Evolutionary conservation across 2,888 invertebrate genomes (phyloP).

Genomic region (Celastrina argiolus): DNA sequence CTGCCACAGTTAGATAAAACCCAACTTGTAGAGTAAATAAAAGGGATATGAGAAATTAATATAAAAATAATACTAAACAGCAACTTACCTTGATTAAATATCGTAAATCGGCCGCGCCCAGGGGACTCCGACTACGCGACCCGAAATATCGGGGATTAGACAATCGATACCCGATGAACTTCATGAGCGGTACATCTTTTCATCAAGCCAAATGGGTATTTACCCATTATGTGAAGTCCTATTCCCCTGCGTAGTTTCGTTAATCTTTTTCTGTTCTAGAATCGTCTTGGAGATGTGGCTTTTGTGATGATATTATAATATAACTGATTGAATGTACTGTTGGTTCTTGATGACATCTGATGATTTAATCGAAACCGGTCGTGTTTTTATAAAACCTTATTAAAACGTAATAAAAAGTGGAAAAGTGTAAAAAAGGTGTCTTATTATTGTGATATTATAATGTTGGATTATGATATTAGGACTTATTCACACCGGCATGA

Average conservation of each 20-base stretch:
- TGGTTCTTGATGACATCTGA: no score
- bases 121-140: conserved; percentile 49
- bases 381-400: no score
- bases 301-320: neutral
- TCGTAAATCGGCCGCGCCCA: conserved; percentile 40
- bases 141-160: conserved; percentile 55
- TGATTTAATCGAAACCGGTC: no score
- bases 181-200: conserved; percentile 27
- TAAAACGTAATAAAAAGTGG: no score
- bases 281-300: neutral
- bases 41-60: neutral
- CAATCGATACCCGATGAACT: conserved; percentile 43
- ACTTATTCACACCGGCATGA: no score
- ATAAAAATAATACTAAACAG: conserved; percentile 25
- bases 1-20: no score
- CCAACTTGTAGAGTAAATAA: neutral
- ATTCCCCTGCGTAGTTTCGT: neutral
- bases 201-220: neutral
- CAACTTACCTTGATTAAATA: conserved; percentile 39
- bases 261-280: neutral
- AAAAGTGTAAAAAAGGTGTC: no score
- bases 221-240: conserved; percentile 8
- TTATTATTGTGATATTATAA: no score
- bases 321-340: no score
- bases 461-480: no score